Conservation (phyloP, 2,113 vertebrate species). For the Neoarius graeffei region DNA sequence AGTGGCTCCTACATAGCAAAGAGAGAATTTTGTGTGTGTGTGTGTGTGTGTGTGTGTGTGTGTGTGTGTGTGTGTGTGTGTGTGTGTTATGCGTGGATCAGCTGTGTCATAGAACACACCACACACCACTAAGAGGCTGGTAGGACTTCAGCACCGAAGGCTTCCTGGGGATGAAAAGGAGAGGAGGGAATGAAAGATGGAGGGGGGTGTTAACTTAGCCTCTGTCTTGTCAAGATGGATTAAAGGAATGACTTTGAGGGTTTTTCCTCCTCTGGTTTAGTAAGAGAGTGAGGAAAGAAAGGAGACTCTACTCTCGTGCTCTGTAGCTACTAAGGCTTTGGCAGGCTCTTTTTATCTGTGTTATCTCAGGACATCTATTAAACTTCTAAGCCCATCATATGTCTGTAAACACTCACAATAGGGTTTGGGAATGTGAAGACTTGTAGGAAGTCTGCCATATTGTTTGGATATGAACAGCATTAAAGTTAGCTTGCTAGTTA, state of each 20-base stretch:
- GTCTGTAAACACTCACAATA: slow-evolving; percentile 30
- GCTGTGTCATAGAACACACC: slow-evolving; percentile 46
- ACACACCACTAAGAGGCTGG: slow-evolving; percentile 44
- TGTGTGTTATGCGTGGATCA: slow-evolving; percentile 23
- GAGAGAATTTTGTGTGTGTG: slow-evolving; percentile 35
- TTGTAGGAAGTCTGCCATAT: neutral
- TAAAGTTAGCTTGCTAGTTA: neutral
- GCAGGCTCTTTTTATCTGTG: slow-evolving; percentile 23
- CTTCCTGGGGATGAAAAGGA: slow-evolving; percentile 34
- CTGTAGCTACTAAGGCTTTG: slow-evolving; percentile 19
- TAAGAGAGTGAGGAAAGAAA: slow-evolving; percentile 40
- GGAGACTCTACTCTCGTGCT: slow-evolving; percentile 24
- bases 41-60: slow-evolving; percentile 18
- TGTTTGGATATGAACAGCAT: neutral
- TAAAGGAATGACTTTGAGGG: slow-evolving; percentile 51
- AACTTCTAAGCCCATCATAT: slow-evolving; percentile 27
- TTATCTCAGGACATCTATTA: slow-evolving; percentile 48
- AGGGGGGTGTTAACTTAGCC: slow-evolving; percentile 43
- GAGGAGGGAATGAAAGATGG: slow-evolving; percentile 57
- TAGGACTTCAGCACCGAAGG: slow-evolving; percentile 45
- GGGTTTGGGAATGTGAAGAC: neutral
- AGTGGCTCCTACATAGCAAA: slow-evolving; percentile 42
- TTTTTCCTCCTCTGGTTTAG: slow-evolving; percentile 38
- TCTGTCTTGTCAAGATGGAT: slow-evolving; percentile 55
- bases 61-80: slow-evolving; percentile 31